Evolutionary conservation across 2,888 invertebrate species (phyloP).

Genomic region (Acleris laterana): DNA sequence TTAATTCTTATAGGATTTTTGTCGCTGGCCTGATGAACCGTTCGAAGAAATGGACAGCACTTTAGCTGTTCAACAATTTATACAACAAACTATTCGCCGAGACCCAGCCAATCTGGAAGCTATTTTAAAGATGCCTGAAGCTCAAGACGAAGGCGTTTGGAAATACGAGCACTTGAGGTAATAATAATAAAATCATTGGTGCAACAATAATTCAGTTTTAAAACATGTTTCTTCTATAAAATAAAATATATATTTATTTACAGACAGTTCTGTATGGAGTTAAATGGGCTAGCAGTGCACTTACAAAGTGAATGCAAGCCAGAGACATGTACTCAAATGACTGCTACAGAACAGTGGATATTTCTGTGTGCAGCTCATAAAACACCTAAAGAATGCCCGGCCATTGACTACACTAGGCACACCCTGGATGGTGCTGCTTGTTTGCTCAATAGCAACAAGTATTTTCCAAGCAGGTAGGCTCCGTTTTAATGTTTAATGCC

Average conservation of each 20-base stretch:
- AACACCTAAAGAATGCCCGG: constrained; percentile 99
- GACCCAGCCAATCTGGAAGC: constrained; percentile 97
- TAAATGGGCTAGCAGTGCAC: constrained; percentile 98
- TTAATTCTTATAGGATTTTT: constrained; percentile 90
- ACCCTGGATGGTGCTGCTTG: constrained; percentile 99
- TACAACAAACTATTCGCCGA: constrained; percentile 97
- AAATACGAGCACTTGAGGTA: constrained; percentile 99
- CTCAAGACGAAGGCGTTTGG: constrained; percentile 99
- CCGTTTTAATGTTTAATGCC: no score
- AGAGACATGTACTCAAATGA: constrained; percentile 99
- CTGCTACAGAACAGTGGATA: constrained; percentile 99
- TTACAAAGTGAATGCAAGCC: constrained; percentile 98
- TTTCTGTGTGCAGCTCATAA: constrained; percentile 99
- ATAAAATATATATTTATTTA: constrained; percentile 46
- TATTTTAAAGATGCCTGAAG: constrained; percentile 97
- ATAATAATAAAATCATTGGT: constrained; percentile 8
- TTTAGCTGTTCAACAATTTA: constrained; percentile 98
- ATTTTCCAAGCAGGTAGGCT: constrained; percentile 97
- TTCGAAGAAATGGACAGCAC: constrained; percentile 99
- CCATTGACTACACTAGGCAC: constrained; percentile 99
- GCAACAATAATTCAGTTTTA: not conserved
- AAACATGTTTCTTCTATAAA: no score
- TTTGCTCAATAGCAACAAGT: constrained; percentile 99
- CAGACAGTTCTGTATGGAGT: constrained; percentile 99
- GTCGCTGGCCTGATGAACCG: constrained; percentile 98